These are phyloP conservation scores for Sebastes kiyomatsui DNA, from an alignment of 2,797 vertebrate species.

Conservation along the genomic window DNA sequence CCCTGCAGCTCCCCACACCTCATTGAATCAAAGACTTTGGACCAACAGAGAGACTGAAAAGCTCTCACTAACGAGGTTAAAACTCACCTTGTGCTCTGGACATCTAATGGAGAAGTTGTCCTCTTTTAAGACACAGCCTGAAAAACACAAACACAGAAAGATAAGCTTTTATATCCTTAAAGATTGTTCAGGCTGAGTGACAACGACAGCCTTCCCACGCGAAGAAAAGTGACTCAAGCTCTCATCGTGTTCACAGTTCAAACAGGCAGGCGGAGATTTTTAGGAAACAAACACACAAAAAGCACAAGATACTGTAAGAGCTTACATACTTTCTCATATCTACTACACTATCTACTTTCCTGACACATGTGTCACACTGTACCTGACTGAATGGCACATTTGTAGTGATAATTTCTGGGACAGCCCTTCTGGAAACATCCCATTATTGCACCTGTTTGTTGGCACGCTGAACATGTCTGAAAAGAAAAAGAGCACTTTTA, in stretches of 20 bases:
- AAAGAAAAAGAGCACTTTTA: not conserved
- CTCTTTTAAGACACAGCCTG: slow-evolving; percentile 79
- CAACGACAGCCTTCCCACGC: not conserved
- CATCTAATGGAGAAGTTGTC: slow-evolving; percentile 85
- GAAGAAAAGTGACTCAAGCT: rapidly evolving
- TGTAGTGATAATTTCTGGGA: slow-evolving; percentile 80
- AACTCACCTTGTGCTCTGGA: slow-evolving; percentile 79
- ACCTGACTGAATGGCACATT: slow-evolving; percentile 82
- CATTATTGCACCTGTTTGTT: slow-evolving; percentile 76
- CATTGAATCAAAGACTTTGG: not conserved
- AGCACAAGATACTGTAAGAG: not conserved
- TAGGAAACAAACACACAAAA: not conserved
- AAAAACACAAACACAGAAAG: not conserved
- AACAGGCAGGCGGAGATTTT: too few species aligned
- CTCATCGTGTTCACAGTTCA: too few species aligned
- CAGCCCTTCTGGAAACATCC: slow-evolving; percentile 85
- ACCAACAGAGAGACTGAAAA: not conserved
- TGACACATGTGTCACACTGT: not conserved
- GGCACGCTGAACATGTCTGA: slow-evolving; percentile 78
- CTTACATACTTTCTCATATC: not conserved
- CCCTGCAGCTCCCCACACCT: not conserved
- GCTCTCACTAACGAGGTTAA: not conserved
- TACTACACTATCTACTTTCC: not conserved
- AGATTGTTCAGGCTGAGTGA: not conserved
- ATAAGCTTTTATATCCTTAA: not conserved